Evolutionary conservation across 2,888 invertebrate species (phyloP).

Genomic region (Hirtodrosophila alboralis): DNA sequence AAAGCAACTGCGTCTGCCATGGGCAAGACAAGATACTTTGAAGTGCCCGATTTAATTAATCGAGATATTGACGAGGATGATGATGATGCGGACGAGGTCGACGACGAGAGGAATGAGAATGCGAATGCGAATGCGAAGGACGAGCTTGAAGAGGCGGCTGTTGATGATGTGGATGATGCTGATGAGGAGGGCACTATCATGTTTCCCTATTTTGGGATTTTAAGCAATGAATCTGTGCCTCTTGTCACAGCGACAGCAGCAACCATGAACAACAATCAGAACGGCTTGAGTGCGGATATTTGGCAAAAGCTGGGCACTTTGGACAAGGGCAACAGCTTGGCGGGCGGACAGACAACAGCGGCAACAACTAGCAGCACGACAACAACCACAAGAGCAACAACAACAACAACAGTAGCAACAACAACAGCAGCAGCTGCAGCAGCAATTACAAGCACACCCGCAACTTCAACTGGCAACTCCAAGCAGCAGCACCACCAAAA

Average conservation of each 20-base stretch:
- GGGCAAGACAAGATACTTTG: conserved; percentile 78
- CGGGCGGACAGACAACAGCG: conserved; percentile 21
- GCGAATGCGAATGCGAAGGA: no score
- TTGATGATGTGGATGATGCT: conserved; percentile 28
- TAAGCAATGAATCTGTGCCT: conserved; percentile 52
- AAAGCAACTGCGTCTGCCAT: conserved; percentile 25
- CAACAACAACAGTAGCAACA: conserved; percentile 22
- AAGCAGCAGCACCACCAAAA: conserved; percentile 19
- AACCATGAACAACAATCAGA: conserved; percentile 26
- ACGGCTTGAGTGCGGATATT: conserved; percentile 57
- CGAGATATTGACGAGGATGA: conserved; percentile 63
- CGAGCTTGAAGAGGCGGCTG: conserved; percentile 35
- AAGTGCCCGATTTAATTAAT: conserved; percentile 82
- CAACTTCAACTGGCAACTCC: conserved; percentile 12
- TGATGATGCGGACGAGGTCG: conserved; percentile 31
- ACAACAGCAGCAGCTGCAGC: conserved; percentile 12
- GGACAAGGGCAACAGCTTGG: conserved; percentile 52
- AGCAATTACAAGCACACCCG: conserved; percentile 14
- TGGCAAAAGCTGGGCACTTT: conserved; percentile 69
- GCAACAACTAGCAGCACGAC: conserved; percentile 17
- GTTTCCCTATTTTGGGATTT: conserved; percentile 53
- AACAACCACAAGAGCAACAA: conserved; percentile 22
- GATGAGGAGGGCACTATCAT: conserved; percentile 42
- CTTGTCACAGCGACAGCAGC: conserved; percentile 35
- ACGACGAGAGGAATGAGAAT: conserved; percentile 36